Conservation (phyloP, 2,113 vertebrate species). For the Vombatus ursinus region DNA sequence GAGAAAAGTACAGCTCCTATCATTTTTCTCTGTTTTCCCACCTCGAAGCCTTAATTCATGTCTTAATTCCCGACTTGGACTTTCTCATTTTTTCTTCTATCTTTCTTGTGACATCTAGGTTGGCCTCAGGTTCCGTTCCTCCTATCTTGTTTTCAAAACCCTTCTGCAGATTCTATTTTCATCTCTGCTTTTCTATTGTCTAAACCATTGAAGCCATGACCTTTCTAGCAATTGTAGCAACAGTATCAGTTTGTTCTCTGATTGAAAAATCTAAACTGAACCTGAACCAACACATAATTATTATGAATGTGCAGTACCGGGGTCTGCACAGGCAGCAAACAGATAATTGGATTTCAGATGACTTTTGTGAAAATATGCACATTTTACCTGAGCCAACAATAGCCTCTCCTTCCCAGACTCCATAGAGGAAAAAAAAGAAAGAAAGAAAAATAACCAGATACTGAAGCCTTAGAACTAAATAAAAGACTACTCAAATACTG, state of each 20-base stretch:
- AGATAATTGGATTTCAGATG: conserved; percentile 77
- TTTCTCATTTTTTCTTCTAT: neutral
- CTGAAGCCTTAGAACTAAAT: neutral
- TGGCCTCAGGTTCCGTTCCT: conserved; percentile 43
- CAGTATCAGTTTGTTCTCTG: conserved; percentile 58
- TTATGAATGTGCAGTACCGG: conserved; percentile 33
- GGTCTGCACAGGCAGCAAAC: conserved; percentile 58
- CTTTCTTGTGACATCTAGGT: neutral
- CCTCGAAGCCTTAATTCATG: neutral
- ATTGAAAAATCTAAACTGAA: conserved; percentile 76
- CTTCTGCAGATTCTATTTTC: conserved; percentile 69
- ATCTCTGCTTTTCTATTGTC: conserved; percentile 54
- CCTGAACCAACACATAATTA: conserved; percentile 63
- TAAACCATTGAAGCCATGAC: conserved; percentile 64
- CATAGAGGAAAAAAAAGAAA: neutral
- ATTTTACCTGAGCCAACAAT: conserved; percentile 65
- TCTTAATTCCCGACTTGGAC: conserved; percentile 8
- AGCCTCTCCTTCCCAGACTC: neutral
- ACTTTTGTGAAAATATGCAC: conserved; percentile 71
- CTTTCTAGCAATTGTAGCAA: conserved; percentile 69
- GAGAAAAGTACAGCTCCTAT: neutral
- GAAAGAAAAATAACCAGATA: neutral
- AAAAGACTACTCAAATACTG: neutral
- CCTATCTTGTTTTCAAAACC: conserved; percentile 62
- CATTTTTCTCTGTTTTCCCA: neutral